Evolutionary conservation across 2,888 invertebrate genomes (phyloP).

Genomic region (Limnephilus auricula): DNA sequence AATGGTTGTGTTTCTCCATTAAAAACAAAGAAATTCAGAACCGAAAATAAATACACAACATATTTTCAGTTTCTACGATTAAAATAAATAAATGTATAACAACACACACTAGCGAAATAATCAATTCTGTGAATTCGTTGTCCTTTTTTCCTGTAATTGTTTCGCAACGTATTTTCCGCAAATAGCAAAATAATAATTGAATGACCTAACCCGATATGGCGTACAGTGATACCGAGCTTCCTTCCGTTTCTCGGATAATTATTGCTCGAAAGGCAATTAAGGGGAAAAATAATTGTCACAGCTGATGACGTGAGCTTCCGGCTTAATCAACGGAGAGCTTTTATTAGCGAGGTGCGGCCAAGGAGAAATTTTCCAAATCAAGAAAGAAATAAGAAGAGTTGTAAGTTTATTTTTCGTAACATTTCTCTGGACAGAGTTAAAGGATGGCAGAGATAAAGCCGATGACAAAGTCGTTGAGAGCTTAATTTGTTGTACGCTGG

Average conservation of each 20-base stretch:
- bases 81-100: background rate
- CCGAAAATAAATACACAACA: no score
- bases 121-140: background rate
- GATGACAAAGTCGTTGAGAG: background rate
- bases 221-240: background rate
- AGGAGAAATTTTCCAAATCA: background rate
- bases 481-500: background rate
- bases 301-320: constrained; percentile 30
- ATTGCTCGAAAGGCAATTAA: constrained; percentile 45
- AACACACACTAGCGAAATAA: background rate
- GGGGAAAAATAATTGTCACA: constrained; percentile 43
- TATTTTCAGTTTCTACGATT: no score
- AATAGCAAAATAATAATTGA: constrained; percentile 8
- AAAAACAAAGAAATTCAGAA: no score
- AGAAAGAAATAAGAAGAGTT: background rate
- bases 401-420: background rate
- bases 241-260: constrained; percentile 24
- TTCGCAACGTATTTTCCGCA: background rate
- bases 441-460: background rate
- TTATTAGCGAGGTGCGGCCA: background rate
- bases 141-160: constrained; percentile 1
- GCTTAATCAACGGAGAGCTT: constrained; percentile 4
- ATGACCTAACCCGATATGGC: background rate
- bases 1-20: no score
- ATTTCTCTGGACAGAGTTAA: background rate